Evolutionary conservation across 1,140 invertebrate species (phyloP).

Genomic region (Nasonia longicornis): DNA sequence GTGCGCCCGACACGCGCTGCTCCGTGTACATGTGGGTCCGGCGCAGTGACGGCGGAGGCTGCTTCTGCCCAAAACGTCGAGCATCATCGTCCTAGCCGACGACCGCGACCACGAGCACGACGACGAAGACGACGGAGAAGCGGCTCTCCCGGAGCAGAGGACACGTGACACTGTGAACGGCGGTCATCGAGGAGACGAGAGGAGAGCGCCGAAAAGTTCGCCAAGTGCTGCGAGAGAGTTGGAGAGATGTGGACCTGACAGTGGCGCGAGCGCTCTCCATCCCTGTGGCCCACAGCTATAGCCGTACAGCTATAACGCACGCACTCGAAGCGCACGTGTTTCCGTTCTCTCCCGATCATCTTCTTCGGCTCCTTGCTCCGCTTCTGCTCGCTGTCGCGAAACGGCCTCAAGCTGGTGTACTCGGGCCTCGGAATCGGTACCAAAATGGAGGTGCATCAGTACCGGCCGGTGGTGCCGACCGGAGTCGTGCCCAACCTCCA

Average conservation of each 20-base stretch:
- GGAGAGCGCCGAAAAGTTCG: not conserved
- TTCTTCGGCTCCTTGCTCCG: not conserved
- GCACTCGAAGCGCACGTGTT: not conserved
- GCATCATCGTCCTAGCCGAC: no score
- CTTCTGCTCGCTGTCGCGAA: constrained; percentile 21
- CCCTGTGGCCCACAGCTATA: not conserved
- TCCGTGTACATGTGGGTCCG: no score
- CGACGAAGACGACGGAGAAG: no score
- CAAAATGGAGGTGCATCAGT: constrained; percentile 69
- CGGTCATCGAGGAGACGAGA: no score
- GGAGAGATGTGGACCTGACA: constrained; percentile 23
- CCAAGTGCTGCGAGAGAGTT: not conserved
- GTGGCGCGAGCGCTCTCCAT: not conserved
- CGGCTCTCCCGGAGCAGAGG: no score
- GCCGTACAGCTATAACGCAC: not conserved
- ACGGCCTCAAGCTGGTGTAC: constrained; percentile 65
- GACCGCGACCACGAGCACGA: no score
- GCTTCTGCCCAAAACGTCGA: no score
- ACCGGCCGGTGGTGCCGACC: constrained; percentile 64
- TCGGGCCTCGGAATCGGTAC: constrained; percentile 56
- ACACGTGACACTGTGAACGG: no score
- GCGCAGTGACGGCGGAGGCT: no score
- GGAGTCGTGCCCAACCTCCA: constrained; percentile 64
- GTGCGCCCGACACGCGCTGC: not conserved
- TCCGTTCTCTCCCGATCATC: constrained; percentile 10